Percentiles rank a stretch among this genome's conserved stretches.
Evolutionary conservation across 2,797 vertebrate species (phyloP).

Genomic region (Moxostoma hubbsi): DNA sequence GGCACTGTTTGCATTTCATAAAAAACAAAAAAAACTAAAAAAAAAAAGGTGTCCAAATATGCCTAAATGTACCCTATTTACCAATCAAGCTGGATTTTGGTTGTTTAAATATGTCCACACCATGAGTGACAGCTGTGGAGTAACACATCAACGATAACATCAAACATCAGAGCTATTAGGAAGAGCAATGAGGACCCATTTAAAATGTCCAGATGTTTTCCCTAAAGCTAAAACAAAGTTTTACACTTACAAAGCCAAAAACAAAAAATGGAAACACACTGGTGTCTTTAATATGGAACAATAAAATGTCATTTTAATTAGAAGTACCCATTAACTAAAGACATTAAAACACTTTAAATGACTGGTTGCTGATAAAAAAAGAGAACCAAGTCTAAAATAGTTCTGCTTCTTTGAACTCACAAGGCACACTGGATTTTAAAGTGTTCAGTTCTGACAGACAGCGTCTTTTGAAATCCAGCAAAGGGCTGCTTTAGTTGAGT

Average conservation of each 20-base stretch:
- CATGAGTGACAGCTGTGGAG: not conserved
- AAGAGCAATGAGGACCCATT: not conserved
- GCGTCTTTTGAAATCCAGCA: slow-evolving; percentile 51
- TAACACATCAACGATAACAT: slow-evolving; percentile 1
- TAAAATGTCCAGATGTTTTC: slow-evolving; percentile 31
- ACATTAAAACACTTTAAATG: slow-evolving; percentile 37
- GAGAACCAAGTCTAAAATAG: slow-evolving; percentile 20
- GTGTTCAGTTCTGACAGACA: slow-evolving; percentile 39
- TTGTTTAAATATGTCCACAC: too few relatives aligned
- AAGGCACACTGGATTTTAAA: slow-evolving; percentile 23
- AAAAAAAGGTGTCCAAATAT: too few relatives aligned
- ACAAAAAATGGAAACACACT: not conserved
- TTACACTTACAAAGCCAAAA: too few relatives aligned
- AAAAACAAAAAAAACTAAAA: too few relatives aligned
- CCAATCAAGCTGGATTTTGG: too few relatives aligned
- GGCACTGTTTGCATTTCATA: too few relatives aligned
- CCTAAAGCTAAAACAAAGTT: slow-evolving; percentile 14
- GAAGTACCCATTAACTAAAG: slow-evolving; percentile 27
- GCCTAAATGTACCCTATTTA: too few relatives aligned
- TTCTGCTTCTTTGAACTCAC: slow-evolving; percentile 28
- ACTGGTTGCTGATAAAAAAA: slow-evolving; percentile 7
- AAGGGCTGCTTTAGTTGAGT: slow-evolving; percentile 44
- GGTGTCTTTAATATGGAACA: slow-evolving; percentile 7
- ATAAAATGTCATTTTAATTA: slow-evolving; percentile 23
- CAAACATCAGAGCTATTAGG: not conserved